Percentiles rank a stretch among this genome's conserved stretches.
Conservation (phyloP, 2,113 vertebrate species). For the Herpetotheres cachinnans region DNA sequence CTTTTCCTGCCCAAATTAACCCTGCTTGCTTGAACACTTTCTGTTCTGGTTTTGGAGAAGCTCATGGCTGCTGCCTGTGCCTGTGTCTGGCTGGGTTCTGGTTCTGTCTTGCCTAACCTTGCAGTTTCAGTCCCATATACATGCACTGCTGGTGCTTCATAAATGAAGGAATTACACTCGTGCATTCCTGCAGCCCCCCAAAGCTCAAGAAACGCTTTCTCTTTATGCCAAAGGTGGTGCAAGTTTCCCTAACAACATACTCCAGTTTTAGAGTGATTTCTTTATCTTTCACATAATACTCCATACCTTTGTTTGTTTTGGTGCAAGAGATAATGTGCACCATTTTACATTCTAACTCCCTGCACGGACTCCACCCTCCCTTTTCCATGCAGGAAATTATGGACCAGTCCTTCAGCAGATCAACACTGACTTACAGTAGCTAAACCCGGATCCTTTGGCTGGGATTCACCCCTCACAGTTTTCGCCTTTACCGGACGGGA, state of each 20-base stretch:
- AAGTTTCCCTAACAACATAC: not conserved
- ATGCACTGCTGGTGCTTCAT: not conserved
- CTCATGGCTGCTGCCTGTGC: not conserved
- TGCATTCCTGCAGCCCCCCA: not conserved
- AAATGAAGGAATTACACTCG: not conserved
- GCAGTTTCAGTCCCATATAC: not conserved
- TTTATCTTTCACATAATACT: not conserved
- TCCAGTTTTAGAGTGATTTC: not conserved
- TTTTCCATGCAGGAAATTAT: not conserved
- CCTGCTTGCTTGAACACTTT: not conserved
- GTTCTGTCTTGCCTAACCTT: not conserved
- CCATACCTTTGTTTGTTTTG: not conserved
- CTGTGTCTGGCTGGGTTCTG: rapidly evolving
- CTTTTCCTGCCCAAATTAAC: not conserved
- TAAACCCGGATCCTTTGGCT: not conserved
- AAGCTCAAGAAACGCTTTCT: not conserved
- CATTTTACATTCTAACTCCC: not conserved
- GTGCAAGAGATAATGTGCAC: not conserved
- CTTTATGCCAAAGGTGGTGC: not conserved
- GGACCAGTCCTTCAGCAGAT: not conserved
- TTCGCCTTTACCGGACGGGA: not conserved
- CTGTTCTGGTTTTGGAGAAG: not conserved
- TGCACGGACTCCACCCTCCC: not conserved
- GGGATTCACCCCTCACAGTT: not conserved
- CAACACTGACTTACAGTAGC: not conserved